Percentiles rank a stretch among this genome's conserved stretches.
Evolutionary conservation across 2,888 invertebrate genomes (phyloP).

Genomic region (Panopea generosa): DNA sequence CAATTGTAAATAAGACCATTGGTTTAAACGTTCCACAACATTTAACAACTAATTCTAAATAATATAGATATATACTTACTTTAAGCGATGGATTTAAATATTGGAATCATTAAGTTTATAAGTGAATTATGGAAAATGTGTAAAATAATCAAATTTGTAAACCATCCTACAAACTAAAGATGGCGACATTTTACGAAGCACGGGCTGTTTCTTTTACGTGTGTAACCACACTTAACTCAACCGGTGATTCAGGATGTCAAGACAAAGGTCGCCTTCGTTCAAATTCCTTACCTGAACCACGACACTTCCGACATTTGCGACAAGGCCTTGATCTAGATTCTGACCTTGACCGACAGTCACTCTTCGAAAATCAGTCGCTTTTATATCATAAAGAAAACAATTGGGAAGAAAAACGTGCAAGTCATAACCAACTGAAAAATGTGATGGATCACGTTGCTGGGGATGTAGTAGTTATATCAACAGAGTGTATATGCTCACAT

Average conservation of each 20-base stretch:
- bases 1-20: too few relatives aligned
- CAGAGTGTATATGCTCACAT: constrained; percentile 39
- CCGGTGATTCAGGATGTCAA: neutral
- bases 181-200: constrained; percentile 30
- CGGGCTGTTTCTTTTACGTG: constrained; percentile 35
- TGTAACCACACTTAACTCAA: neutral
- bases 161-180: too few relatives aligned
- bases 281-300: constrained; percentile 54
- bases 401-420: constrained; percentile 40
- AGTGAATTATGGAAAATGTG: too few relatives aligned
- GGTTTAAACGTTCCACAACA: too few relatives aligned
- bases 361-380: constrained; percentile 36
- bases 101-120: too few relatives aligned
- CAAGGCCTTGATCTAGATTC: constrained; percentile 54
- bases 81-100: too few relatives aligned
- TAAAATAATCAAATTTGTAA: too few relatives aligned
- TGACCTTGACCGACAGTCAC: constrained; percentile 43
- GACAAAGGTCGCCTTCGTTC: constrained; percentile 28
- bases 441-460: constrained; percentile 2
- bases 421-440: constrained; percentile 26
- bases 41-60: too few relatives aligned
- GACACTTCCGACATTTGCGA: constrained; percentile 55
- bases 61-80: too few relatives aligned
- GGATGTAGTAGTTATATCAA: constrained; percentile 38
- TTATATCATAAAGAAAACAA: constrained; percentile 33